A percentile compares a stretch with the other conserved stretches of the same genome.
Conservation (phyloP, 2,888 invertebrate species). For the Lithophane socia region DNA sequence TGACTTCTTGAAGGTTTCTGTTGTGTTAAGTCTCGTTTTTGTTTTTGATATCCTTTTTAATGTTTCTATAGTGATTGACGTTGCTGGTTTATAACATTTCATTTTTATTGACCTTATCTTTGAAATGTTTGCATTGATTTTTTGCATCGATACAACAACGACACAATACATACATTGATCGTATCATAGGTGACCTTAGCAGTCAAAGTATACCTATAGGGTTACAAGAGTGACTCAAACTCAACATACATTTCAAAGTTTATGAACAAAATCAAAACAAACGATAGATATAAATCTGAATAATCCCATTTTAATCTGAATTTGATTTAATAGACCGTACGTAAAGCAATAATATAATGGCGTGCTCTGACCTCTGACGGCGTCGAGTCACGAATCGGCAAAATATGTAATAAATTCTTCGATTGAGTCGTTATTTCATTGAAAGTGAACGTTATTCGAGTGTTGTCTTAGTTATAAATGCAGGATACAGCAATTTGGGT, state of each 20-base stretch:
- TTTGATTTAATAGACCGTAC: conserved; percentile 62
- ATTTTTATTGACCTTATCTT: background rate
- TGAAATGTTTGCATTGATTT: background rate
- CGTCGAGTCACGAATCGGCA: conserved; percentile 66
- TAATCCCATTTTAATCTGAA: conserved; percentile 61
- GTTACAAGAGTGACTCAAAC: conserved; percentile 14
- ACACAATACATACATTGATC: background rate
- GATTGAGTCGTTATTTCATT: conserved; percentile 67
- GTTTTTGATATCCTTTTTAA: background rate
- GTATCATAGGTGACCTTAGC: conserved; percentile 12
- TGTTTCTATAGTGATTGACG: background rate
- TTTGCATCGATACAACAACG: background rate
- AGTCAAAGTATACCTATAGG: background rate
- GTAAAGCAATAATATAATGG: conserved; percentile 59
- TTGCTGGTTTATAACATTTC: background rate
- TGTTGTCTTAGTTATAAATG: conserved; percentile 48
- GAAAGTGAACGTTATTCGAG: conserved; percentile 65
- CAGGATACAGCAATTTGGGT: conserved; percentile 57
- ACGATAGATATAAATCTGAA: conserved; percentile 39
- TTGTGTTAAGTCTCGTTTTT: background rate
- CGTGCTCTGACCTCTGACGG: conserved; percentile 62
- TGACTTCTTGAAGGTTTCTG: background rate
- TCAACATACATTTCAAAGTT: conserved; percentile 24
- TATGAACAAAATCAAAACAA: conserved; percentile 54
- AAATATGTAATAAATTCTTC: conserved; percentile 67